Conservation (phyloP, 1,140 invertebrate species). For the Macrosteles quadrilineatus region DNA sequence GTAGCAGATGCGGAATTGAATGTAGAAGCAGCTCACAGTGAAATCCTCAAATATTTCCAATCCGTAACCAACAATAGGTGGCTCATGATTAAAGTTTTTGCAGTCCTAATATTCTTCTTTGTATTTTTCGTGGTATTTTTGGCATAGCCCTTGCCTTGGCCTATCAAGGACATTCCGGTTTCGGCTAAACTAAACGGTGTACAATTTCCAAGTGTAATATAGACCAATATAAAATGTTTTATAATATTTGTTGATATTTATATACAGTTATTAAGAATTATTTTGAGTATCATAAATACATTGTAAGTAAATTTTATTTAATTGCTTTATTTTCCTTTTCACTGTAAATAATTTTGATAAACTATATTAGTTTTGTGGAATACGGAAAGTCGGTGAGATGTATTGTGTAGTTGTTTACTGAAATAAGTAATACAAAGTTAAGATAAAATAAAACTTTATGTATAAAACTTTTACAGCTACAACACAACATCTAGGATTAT, state of each 20-base stretch:
- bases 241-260: conserved; percentile 16
- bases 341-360: too few species aligned
- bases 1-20: conserved; percentile 95
- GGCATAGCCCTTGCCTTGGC: conserved; percentile 58
- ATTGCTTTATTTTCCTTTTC: neutral
- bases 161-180: conserved; percentile 8
- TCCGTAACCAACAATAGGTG: conserved; percentile 96
- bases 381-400: too few species aligned
- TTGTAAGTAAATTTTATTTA: neutral
- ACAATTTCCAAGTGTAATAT: conserved; percentile 17
- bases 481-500: too few species aligned
- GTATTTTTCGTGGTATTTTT: conserved; percentile 98
- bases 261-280: conserved; percentile 15
- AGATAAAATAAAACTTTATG: too few species aligned
- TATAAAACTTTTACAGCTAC: too few species aligned
- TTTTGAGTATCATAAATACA: conserved; percentile 1
- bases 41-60: conserved; percentile 98
- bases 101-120: conserved; percentile 97
- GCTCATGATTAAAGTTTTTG: conserved; percentile 99
- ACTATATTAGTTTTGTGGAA: too few species aligned
- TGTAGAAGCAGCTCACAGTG: conserved; percentile 95
- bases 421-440: too few species aligned
- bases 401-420: too few species aligned
- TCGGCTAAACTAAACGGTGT: conserved; percentile 8
- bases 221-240: conserved; percentile 17